phyloP scores from a whole-genome alignment of 2,888 invertebrate genomes.

The Nymphalis polychloros region DNA sequence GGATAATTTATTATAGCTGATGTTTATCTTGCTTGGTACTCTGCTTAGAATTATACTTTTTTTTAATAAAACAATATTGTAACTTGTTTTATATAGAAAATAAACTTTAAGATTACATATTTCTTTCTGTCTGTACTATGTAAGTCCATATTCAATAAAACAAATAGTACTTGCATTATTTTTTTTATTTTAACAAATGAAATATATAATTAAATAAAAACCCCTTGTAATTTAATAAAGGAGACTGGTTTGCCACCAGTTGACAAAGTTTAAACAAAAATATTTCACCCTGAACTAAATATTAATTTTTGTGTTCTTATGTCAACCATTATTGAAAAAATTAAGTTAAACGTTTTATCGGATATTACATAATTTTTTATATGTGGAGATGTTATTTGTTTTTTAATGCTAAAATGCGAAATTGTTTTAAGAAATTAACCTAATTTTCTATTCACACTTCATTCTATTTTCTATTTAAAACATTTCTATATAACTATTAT shows the following conservation, averaged over 20 bases:
- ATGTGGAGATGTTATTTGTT: too few relatives aligned
- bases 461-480: background rate
- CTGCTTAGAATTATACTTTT: background rate
- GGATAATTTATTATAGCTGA: too few relatives aligned
- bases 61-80: background rate
- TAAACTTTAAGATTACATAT: background rate
- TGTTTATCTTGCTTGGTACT: too few relatives aligned
- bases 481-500: background rate
- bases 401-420: background rate
- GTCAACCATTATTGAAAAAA: too few relatives aligned
- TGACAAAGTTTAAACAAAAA: background rate
- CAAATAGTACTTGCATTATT: conserved; percentile 15
- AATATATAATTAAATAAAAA: conserved; percentile 28
- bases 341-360: too few relatives aligned
- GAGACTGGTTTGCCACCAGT: background rate
- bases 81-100: background rate
- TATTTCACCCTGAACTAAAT: background rate
- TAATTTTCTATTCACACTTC: background rate
- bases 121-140: background rate
- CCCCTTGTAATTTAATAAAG: conserved; percentile 13
- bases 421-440: background rate
- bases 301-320: too few relatives aligned
- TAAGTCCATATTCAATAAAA: conserved; percentile 12
- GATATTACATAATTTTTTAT: too few relatives aligned
- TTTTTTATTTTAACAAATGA: conserved; percentile 37